Evolutionary conservation across 2,888 invertebrate species (phyloP), one percentile per base, ranked within the genome.

Genomic region (Chydorus sphaericus): DNA sequence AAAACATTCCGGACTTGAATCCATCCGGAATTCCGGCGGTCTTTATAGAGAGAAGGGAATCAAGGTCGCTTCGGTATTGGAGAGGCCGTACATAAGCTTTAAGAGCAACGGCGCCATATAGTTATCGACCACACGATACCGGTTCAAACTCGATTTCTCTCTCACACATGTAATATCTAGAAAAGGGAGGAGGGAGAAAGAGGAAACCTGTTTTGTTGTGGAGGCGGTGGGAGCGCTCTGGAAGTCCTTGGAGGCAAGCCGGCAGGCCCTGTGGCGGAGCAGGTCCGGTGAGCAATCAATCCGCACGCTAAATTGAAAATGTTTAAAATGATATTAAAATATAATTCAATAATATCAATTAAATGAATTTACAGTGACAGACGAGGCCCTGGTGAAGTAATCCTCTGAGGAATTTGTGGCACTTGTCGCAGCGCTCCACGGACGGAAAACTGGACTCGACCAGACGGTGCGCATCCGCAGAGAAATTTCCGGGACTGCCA

Each of bases 391-490:
- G 83, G 64, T 81, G 79, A 63, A 80, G 71, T 48, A 83, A 71
- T 48, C 83, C 83, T 62, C 80, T 73, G 61, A 84, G 73, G 67
- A 77, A 81, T 68, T 80, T 80, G 68, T 80, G 77, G 69, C 85
- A 85, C 68, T 82, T 79, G 68, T 80, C 80, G 70, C 84, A 85
- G 62, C 76, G 73, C 68, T 82, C 79, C 64, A 83, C 70, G 33
- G 75, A 73, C 62, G 78, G 77, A 69, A 83, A 83, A 64, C 79
- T 81, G 66, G 80, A 79, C 62, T 81, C 78, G 49, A 75, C 69
- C 62, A 82, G 72, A 62, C 73, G 68, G 64, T 76, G 76, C 37
- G 65, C 64, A 48, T 62, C 62, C 11, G 55, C 54, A 5, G 48
- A 29, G 16, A 36, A 37, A 23, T 37, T 49, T 18, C 50, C 57